These are phyloP conservation scores for Morbakka virulenta DNA, from an alignment of 30 jellyfish, hydroid and myxozoan genomes.

Conservation along the genomic window DNA sequence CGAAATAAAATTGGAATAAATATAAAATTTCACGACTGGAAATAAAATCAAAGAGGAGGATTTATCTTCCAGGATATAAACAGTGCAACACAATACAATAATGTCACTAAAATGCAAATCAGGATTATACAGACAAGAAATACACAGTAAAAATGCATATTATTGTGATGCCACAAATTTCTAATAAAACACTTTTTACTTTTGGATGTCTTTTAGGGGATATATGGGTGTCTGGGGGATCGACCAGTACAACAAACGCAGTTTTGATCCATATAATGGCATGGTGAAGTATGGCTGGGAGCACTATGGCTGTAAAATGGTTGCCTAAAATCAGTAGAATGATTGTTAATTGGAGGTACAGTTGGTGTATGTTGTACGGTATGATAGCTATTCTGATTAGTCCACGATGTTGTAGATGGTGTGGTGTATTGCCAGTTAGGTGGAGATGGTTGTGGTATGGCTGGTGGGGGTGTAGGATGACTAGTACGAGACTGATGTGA, in stretches of 20 bases:
- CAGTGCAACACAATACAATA: no score
- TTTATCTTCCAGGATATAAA: no score
- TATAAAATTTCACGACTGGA: no score
- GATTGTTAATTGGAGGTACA: background rate
- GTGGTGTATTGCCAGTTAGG: conserved; percentile 29
- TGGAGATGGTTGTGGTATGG: conserved; percentile 56
- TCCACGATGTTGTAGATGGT: background rate
- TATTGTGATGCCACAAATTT: no score
- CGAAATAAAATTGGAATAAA: no score
- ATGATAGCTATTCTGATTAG: background rate
- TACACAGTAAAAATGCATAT: no score
- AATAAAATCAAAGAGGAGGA: no score
- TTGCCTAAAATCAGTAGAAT: conserved; percentile 48
- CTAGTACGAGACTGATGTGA: background rate
- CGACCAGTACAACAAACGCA: conserved; percentile 46
- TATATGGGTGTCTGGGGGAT: background rate
- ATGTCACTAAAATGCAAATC: no score
- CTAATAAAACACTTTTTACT: no score
- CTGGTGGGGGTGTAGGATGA: conserved; percentile 53
- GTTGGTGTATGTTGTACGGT: background rate
- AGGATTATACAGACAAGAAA: no score
- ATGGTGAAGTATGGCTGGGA: conserved; percentile 58
- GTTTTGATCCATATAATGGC: conserved; percentile 78
- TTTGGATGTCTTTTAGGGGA: background rate
- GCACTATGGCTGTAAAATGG: conserved; percentile 58